Base-by-base conservation (phyloP, 92 coral and sea anemone species). In the Actinernus sp. region DNA sequence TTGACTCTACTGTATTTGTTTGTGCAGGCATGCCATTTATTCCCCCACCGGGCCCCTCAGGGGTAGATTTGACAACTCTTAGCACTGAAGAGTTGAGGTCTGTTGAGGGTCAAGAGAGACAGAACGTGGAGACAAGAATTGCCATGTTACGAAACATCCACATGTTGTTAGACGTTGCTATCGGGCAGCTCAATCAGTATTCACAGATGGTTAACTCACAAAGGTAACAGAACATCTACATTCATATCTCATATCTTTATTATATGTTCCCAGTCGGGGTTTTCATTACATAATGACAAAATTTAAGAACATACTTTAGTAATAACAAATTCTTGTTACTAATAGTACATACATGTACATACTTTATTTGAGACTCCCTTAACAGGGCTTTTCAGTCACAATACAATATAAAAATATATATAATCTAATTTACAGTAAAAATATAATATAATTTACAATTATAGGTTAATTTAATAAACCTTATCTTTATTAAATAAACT, bases 61-160 rank as follows among this genome's bases (percentile, higher is more conserved):
- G 65, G 41, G 50, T 56, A 44, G 83, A 93, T 43, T 53, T 86
- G 39, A 86, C 97, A 27, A 69, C 87, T 17, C 51, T 90, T 37
- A 90, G 81, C 40, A 41, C 71, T 9, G 97, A 93, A 23, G 93
- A 93, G 62, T 63, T 93, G 23, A 53, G 60, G 46, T 85, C 90
- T n/a, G 73, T 87, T 49, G 98, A 93, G 69, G 91, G 85, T 11
- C 91, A 90, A 48, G 94, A 90, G 62, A 91, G 97, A 53, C 89
- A 93, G 43, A 86, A 90, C 67, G 92, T 93, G 12, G 98, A 93
- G 73, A 71, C 93, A 0, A 84, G 98, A 47, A 90, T 93, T 49
- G 85, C 92, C 17, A 70, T 93, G 79, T 46, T 93, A 29, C 78
- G 98, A 56, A 93, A 89, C 46, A 72, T 93, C 20, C 98, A 93